A percentile compares a stretch with the other conserved stretches of the same genome.
phyloP scores from a whole-genome alignment of 2,888 invertebrate genomes.

The Microplitis deprimator region DNA sequence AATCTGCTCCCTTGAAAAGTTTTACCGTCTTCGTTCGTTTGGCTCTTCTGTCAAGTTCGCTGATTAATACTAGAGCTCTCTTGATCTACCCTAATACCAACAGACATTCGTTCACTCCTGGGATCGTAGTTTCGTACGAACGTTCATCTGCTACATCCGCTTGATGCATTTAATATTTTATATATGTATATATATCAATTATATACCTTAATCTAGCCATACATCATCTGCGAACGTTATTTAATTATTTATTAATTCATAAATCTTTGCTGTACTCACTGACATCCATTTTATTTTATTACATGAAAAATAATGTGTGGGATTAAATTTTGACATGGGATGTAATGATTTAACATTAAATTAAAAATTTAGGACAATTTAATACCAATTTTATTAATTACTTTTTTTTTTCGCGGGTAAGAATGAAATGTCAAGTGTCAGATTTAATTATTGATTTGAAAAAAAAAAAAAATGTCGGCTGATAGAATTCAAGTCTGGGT shows the following conservation, averaged over 20 bases:
- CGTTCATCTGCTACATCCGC: neutral
- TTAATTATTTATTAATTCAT: neutral
- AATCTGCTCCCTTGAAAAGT: constrained; percentile 33
- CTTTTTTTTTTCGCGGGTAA: neutral
- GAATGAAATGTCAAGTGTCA: neutral
- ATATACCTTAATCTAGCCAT: neutral
- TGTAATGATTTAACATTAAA: neutral
- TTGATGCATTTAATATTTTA: neutral
- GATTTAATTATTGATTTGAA: neutral
- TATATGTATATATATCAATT: neutral
- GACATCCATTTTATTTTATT: neutral
- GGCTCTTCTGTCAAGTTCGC: constrained; percentile 28
- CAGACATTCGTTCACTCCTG: neutral
- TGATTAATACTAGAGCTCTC: constrained; percentile 36
- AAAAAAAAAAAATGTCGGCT: no score
- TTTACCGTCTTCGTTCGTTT: constrained; percentile 29
- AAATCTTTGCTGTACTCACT: neutral
- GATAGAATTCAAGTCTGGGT: no score
- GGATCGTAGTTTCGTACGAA: neutral
- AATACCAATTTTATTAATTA: neutral
- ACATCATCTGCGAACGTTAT: neutral
- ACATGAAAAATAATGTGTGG: no score
- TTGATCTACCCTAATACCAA: constrained; percentile 25
- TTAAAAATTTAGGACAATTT: neutral
- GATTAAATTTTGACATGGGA: no score